A percentile compares a stretch with the other conserved stretches of the same genome.
phyloP scores from a whole-genome alignment of 1,140 invertebrate genomes.

The Ceratoteleas bidentatus region DNA sequence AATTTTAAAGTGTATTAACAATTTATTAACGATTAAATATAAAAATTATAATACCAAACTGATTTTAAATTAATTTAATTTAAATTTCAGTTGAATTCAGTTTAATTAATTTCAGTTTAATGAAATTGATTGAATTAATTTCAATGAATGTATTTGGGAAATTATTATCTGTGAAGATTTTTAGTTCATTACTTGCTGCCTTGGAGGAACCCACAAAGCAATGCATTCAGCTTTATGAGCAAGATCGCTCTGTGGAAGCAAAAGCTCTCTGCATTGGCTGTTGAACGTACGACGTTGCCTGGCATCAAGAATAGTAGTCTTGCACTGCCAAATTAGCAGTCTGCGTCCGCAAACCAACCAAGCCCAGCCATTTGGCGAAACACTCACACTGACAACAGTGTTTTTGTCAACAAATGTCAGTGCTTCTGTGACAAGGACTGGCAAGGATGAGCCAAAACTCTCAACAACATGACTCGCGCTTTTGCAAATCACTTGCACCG shows the following conservation, averaged over 20 bases:
- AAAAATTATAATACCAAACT: no score
- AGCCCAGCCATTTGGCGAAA: slow-evolving; percentile 87
- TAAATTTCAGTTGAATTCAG: no score
- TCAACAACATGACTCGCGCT: slow-evolving; percentile 86
- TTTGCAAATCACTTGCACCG: slow-evolving; percentile 86
- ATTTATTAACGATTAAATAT: no score
- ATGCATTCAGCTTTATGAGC: slow-evolving; percentile 95
- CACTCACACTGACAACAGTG: slow-evolving; percentile 84
- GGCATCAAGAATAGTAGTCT: slow-evolving; percentile 77
- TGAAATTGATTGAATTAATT: no score
- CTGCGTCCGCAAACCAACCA: slow-evolving; percentile 94
- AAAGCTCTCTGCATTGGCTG: slow-evolving; percentile 89
- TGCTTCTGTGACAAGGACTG: slow-evolving; percentile 93
- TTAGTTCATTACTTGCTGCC: slow-evolving; percentile 82
- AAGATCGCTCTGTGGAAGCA: slow-evolving; percentile 94
- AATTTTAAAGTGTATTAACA: no score
- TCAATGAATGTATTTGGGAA: neutral
- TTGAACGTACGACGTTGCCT: slow-evolving; percentile 78
- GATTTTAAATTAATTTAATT: no score
- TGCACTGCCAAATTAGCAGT: slow-evolving; percentile 93
- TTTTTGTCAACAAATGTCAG: slow-evolving; percentile 88
- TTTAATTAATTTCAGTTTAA: no score
- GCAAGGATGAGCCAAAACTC: slow-evolving; percentile 89
- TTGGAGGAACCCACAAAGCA: slow-evolving; percentile 87
- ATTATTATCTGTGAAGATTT: neutral